These are phyloP conservation scores for Centropyge bicolor DNA, from an alignment of 2,797 vertebrate species.

Conservation along the genomic window DNA sequence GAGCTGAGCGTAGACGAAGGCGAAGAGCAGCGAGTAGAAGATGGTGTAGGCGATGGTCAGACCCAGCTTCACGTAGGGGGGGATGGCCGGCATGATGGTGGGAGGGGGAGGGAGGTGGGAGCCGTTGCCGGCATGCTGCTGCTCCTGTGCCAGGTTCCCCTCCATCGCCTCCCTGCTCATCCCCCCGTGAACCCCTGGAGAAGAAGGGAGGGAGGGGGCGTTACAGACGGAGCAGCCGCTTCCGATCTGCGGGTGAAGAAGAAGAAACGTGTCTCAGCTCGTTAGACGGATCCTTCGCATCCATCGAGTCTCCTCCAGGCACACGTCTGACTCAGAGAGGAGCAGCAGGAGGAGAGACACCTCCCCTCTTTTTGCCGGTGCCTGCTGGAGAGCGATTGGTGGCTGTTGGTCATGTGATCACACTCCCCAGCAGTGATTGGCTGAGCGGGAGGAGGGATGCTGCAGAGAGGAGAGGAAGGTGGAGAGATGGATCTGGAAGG, in stretches of 20 bases:
- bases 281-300: slow-evolving; percentile 24
- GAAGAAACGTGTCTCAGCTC: slow-evolving; percentile 20
- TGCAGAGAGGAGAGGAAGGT: slow-evolving; percentile 60
- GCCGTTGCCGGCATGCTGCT: slow-evolving; percentile 59
- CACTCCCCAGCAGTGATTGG: slow-evolving; percentile 41
- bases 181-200: slow-evolving; percentile 20
- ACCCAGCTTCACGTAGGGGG: slow-evolving; percentile 92
- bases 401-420: slow-evolving; percentile 51
- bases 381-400: slow-evolving; percentile 53
- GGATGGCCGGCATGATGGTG: slow-evolving; percentile 90
- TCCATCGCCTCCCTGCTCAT: slow-evolving; percentile 73
- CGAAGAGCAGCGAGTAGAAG: slow-evolving; percentile 93
- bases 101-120: slow-evolving; percentile 83
- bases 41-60: slow-evolving; percentile 91
- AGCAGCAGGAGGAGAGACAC: slow-evolving; percentile 40
- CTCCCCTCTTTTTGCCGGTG: slow-evolving; percentile 71
- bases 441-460: slow-evolving; percentile 63
- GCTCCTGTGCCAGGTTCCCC: slow-evolving; percentile 39
- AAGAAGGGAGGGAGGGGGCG: not conserved
- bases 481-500: slow-evolving; percentile 66
- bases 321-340: slow-evolving; percentile 44
- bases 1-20: slow-evolving; percentile 92
- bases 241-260: not conserved
- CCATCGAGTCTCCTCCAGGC: slow-evolving; percentile 39
- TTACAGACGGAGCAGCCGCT: not conserved